Percentiles rank a stretch among this genome's conserved stretches.
These are phyloP conservation scores for Conopomorpha cramerella DNA, from an alignment of 1,140 invertebrate genomes.

Conservation along the genomic window DNA sequence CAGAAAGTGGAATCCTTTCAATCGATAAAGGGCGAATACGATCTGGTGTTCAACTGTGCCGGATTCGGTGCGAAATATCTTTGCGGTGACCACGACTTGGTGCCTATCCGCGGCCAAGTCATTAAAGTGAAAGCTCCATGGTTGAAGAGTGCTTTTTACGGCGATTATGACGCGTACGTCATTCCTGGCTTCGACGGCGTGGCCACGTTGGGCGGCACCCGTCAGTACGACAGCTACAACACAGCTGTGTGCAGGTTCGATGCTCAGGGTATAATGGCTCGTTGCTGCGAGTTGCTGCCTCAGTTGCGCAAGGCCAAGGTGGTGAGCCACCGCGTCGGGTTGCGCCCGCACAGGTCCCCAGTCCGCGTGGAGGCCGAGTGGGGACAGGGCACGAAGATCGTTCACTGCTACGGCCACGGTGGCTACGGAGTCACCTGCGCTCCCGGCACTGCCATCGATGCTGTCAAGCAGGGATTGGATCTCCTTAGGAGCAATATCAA, in stretches of 20 bases:
- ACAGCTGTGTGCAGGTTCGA: constrained; percentile 72
- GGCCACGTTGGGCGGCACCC: constrained; percentile 80
- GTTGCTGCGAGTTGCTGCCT: constrained; percentile 75
- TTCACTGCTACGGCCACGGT: constrained; percentile 94
- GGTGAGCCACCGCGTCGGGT: constrained; percentile 71
- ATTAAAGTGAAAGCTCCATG: constrained; percentile 86
- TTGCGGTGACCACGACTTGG: constrained; percentile 74
- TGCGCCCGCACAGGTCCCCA: constrained; percentile 77
- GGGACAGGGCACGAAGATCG: constrained; percentile 62
- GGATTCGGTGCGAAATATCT: constrained; percentile 81
- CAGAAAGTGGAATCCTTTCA: constrained; percentile 64
- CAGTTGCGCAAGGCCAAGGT: constrained; percentile 66
- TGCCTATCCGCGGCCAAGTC: constrained; percentile 89
- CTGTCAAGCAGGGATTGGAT: constrained; percentile 70
- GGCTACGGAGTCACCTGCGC: constrained; percentile 87
- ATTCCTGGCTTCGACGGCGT: constrained; percentile 75
- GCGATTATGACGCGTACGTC: constrained; percentile 83
- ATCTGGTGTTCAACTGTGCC: constrained; percentile 87
- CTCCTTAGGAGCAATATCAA: constrained; percentile 47
- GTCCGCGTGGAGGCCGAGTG: constrained; percentile 76
- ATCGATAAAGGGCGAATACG: constrained; percentile 68
- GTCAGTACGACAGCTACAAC: constrained; percentile 82
- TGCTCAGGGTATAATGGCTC: constrained; percentile 71
- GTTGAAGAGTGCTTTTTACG: constrained; percentile 87
- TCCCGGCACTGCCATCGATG: constrained; percentile 81